These are phyloP conservation scores for Dendrolimus pini DNA, from an alignment of 2,888 invertebrate genomes.

Conservation along the genomic window DNA sequence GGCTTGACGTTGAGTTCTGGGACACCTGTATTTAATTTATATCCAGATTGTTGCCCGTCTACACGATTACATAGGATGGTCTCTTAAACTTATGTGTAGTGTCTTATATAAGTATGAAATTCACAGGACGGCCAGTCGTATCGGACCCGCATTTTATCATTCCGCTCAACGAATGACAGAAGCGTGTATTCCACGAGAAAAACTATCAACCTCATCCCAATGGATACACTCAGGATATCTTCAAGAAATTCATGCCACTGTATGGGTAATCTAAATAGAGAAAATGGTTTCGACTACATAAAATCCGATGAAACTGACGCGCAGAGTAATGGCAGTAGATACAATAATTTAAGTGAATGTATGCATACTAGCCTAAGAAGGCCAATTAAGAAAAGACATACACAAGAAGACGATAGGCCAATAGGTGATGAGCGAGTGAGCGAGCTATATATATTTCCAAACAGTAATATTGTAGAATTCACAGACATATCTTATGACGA, in stretches of 20 bases:
- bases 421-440: constrained; percentile 59
- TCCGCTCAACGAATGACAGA: constrained; percentile 62
- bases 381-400: constrained; percentile 24
- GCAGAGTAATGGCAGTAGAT: constrained; percentile 27
- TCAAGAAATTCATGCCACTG: constrained; percentile 48
- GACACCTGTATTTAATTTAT: too few species aligned
- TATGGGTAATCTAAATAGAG: constrained; percentile 38
- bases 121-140: constrained; percentile 63
- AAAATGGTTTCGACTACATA: constrained; percentile 40
- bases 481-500: constrained; percentile 62
- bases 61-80: too few species aligned
- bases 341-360: constrained; percentile 15
- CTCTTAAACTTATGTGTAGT: too few species aligned
- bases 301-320: constrained; percentile 35
- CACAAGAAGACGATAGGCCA: constrained; percentile 36
- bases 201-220: constrained; percentile 44
- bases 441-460: constrained; percentile 66
- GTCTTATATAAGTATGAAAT: neutral
- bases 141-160: constrained; percentile 58
- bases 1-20: too few species aligned
- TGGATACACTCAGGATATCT: constrained; percentile 40
- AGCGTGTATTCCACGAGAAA: constrained; percentile 52
- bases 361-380: constrained; percentile 25
- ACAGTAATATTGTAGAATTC: constrained; percentile 65
- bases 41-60: too few species aligned